Conservation (phyloP, 2,888 invertebrate genomes). For the Leucania comma region DNA sequence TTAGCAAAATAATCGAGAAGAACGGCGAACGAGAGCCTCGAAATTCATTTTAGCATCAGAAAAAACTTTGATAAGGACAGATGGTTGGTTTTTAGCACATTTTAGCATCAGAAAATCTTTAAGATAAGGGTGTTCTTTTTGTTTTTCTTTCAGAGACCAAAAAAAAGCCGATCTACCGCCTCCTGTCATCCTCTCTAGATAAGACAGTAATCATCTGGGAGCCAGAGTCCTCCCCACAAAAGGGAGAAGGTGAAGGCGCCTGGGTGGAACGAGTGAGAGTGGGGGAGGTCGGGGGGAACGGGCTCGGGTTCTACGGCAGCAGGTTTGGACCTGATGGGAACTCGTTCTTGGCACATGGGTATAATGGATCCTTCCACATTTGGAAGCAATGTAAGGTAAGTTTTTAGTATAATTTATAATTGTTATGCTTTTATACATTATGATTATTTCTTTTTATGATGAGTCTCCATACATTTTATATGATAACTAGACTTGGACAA, state of each 20-base stretch:
- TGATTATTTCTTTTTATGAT: no score
- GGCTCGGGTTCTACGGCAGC: constrained; percentile 98
- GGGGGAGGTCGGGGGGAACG: constrained; percentile 98
- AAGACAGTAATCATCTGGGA: constrained; percentile 98
- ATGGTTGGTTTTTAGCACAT: no score
- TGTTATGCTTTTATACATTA: no score
- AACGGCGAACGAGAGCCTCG: no score
- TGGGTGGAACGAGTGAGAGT: constrained; percentile 96
- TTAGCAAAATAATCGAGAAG: no score
- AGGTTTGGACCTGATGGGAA: constrained; percentile 93
- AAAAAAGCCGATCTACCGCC: constrained; percentile 80
- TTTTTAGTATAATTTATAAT: neutral
- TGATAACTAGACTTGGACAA: no score
- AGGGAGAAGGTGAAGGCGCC: constrained; percentile 83
- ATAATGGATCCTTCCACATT: constrained; percentile 97
- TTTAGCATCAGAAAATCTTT: no score
- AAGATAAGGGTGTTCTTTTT: neutral
- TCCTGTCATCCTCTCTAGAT: constrained; percentile 97
- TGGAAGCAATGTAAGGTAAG: constrained; percentile 92
- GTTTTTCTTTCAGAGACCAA: constrained; percentile 35
- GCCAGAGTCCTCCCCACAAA: constrained; percentile 79
- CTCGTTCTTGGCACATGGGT: constrained; percentile 96
- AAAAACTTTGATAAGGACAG: no score
- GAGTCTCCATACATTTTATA: no score
- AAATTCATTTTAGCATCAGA: no score